Conservation (phyloP, 2,888 invertebrate genomes). For the Anorthoa munda region DNA sequence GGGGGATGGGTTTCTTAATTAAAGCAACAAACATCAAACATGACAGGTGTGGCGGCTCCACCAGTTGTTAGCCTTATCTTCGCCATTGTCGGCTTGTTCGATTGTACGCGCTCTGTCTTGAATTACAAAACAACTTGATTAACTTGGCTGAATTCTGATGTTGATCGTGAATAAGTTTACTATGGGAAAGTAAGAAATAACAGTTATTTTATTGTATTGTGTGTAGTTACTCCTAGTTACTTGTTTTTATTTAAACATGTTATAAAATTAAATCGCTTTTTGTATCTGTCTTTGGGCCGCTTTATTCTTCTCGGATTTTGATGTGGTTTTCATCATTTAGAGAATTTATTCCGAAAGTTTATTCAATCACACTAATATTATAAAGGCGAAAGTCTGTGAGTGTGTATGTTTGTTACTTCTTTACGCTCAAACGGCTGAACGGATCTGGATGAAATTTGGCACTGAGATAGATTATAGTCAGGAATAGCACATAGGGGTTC, state of each 20-base stretch:
- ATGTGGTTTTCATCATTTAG: no score
- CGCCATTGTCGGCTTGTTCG: slow-evolving; percentile 68
- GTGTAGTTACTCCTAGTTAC: background rate
- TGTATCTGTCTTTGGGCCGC: background rate
- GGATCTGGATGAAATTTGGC: no score
- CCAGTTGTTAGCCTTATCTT: slow-evolving; percentile 80
- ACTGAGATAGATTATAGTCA: no score
- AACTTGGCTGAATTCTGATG: slow-evolving; percentile 46
- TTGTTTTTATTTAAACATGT: slow-evolving; percentile 1
- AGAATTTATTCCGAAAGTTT: no score
- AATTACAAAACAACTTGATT: slow-evolving; percentile 57
- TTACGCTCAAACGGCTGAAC: no score
- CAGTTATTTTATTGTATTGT: slow-evolving; percentile 36
- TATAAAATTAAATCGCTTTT: background rate
- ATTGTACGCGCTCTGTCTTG: slow-evolving; percentile 50
- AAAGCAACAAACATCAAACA: slow-evolving; percentile 79
- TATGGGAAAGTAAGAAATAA: slow-evolving; percentile 37
- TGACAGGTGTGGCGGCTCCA: slow-evolving; percentile 83
- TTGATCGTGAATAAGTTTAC: slow-evolving; percentile 46
- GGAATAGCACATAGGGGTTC: no score
- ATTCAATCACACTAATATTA: no score
- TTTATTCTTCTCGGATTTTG: background rate
- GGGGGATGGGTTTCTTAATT: slow-evolving; percentile 78
- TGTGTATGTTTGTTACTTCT: no score
- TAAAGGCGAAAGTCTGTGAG: no score